Conservation (phyloP, 2,888 invertebrate species). For the Leucozona laternaria region DNA sequence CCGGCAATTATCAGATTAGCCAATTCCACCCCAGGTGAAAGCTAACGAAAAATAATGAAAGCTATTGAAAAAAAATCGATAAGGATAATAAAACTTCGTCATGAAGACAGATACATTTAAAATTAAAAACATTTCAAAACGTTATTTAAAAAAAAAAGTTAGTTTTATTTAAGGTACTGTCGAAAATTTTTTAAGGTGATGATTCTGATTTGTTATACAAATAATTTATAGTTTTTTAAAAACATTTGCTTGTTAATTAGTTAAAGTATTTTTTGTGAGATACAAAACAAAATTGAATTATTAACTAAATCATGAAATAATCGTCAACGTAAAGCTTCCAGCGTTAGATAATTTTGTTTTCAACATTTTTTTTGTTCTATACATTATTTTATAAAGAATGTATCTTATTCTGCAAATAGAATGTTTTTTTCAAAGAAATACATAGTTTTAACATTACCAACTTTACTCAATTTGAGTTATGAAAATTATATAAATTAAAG, state of each 20-base stretch:
- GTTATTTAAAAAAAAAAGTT: constrained; percentile 55
- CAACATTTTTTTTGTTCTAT: constrained; percentile 1
- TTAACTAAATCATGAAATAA: constrained; percentile 39
- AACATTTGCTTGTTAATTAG: constrained; percentile 7
- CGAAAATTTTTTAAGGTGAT: constrained; percentile 62
- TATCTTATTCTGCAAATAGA: constrained; percentile 11
- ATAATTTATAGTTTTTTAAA: constrained; percentile 4
- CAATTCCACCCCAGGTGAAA: too few relatives aligned
- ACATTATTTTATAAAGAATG: constrained; percentile 17
- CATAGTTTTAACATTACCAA: constrained; percentile 1
- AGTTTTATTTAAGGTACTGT: constrained; percentile 72
- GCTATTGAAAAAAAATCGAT: too few relatives aligned
- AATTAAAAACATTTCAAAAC: neutral
- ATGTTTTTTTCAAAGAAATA: neutral
- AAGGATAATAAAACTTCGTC: too few relatives aligned
- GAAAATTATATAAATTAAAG: constrained; percentile 10
- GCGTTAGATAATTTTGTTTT: constrained; percentile 10
- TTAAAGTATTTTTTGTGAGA: constrained; percentile 44
- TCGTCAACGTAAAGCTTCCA: constrained; percentile 26
- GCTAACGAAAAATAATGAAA: too few relatives aligned
- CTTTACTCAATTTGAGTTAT: constrained; percentile 62
- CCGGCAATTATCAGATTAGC: too few relatives aligned
- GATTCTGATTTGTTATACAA: constrained; percentile 45
- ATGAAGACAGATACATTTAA: too few relatives aligned
- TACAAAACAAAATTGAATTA: constrained; percentile 38